Evolutionary conservation across 2,113 vertebrate genomes (phyloP).

Genomic region (Lepus timidus): DNA sequence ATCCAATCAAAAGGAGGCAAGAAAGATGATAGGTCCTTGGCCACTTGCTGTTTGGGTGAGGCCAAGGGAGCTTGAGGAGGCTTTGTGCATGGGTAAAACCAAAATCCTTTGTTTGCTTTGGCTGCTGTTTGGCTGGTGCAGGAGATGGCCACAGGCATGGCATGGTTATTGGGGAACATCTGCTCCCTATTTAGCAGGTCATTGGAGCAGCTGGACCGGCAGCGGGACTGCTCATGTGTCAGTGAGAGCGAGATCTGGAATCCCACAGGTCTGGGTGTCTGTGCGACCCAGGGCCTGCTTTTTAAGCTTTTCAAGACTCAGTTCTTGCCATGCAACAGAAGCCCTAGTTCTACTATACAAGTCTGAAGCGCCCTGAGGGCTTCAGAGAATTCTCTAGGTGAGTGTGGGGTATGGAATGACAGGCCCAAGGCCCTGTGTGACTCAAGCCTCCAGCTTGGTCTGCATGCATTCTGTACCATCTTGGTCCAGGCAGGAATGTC

Average conservation of each 20-base stretch:
- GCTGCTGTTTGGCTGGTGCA: background rate
- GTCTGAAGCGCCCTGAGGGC: background rate
- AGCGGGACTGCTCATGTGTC: background rate
- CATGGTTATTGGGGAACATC: slow-evolving; percentile 78
- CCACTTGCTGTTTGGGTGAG: background rate
- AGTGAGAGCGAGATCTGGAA: background rate
- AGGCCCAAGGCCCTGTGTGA: background rate
- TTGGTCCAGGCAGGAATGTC: no score
- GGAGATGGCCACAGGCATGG: slow-evolving; percentile 12
- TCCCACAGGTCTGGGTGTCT: background rate
- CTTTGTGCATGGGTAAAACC: background rate
- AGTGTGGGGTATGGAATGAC: background rate
- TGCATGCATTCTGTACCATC: background rate
- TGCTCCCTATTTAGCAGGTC: slow-evolving; percentile 66
- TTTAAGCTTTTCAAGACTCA: background rate
- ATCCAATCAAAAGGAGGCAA: background rate
- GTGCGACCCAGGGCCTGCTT: fast-evolving
- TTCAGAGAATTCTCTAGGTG: background rate
- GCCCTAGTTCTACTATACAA: background rate
- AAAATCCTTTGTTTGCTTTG: slow-evolving; percentile 60
- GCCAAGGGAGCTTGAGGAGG: background rate
- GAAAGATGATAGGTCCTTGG: background rate
- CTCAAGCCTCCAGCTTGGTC: background rate
- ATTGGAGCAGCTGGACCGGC: slow-evolving; percentile 80
- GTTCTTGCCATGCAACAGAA: background rate